Evolutionary conservation across 2,113 vertebrate genomes (phyloP).

Genomic region (Martes martes): DNA sequence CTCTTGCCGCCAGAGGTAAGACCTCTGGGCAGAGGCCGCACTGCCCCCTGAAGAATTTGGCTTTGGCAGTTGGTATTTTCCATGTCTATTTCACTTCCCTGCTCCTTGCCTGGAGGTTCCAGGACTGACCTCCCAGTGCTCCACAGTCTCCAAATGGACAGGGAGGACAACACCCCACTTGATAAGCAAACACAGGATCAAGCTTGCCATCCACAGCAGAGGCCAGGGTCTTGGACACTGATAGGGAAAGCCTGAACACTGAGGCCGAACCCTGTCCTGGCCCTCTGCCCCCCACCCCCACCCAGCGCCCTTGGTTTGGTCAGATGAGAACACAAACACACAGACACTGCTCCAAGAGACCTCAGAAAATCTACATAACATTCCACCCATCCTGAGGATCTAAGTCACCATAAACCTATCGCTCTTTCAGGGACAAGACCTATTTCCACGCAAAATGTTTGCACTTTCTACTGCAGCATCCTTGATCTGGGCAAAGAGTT

Average conservation of each 20-base stretch:
- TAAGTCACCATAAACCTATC: neutral
- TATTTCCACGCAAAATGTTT: rapidly evolving
- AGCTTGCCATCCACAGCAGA: neutral
- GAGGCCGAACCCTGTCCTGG: neutral
- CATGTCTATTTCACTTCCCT: neutral
- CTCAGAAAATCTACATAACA: neutral
- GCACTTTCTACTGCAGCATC: neutral
- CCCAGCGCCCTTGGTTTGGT: no score
- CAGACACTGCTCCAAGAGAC: neutral
- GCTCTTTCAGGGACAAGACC: neutral
- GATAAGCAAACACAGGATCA: neutral
- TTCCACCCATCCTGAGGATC: rapidly evolving
- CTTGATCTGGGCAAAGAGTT: neutral
- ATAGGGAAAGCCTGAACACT: neutral
- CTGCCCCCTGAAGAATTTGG: neutral
- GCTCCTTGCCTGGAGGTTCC: neutral
- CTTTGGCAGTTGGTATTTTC: neutral
- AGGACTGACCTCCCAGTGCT: neutral
- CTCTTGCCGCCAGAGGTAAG: neutral
- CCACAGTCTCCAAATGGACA: neutral
- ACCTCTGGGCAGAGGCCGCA: rapidly evolving
- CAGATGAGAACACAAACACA: rapidly evolving
- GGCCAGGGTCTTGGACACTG: neutral
- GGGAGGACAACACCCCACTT: neutral
- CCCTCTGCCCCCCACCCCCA: no score